phyloP scores from a whole-genome alignment of 2,888 invertebrate genomes.

The Tuta absoluta region DNA sequence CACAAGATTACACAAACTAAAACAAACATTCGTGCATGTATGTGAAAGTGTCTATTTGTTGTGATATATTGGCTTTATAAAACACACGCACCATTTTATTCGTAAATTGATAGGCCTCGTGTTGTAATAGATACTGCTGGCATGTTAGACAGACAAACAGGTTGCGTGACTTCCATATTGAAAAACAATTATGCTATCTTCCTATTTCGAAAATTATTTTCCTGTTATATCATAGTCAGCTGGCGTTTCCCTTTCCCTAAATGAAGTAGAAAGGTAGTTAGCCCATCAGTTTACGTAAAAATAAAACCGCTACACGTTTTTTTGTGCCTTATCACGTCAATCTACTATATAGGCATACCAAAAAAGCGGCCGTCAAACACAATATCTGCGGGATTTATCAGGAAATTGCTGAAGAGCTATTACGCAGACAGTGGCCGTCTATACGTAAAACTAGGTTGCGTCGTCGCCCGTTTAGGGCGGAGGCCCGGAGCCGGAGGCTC shows the following conservation, averaged over 20 bases:
- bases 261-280: not conserved
- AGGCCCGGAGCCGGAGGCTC: conserved; percentile 55
- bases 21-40: not conserved
- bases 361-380: conserved; percentile 30
- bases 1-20: not conserved
- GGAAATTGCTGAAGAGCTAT: conserved; percentile 77
- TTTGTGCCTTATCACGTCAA: conserved; percentile 23
- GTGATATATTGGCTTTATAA: not conserved
- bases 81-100: not conserved
- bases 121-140: not conserved
- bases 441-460: conserved; percentile 77
- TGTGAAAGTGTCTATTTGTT: not conserved
- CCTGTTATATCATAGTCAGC: not conserved
- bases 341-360: conserved; percentile 18
- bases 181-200: not conserved
- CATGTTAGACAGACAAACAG: conserved; percentile 9
- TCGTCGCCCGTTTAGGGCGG: conserved; percentile 71
- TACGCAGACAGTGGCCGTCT: conserved; percentile 70
- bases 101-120: conserved; percentile 13
- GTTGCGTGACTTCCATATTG: conserved; percentile 21
- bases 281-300: conserved; percentile 9
- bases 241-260: not conserved
- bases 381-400: conserved; percentile 66
- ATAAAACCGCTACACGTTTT: conserved; percentile 1
- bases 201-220: not conserved